Percentiles rank a stretch among this genome's conserved stretches.
These are phyloP conservation scores for Brachionichthys hirsutus DNA, from an alignment of 2,113 vertebrate genomes.

Conservation along the genomic window DNA sequence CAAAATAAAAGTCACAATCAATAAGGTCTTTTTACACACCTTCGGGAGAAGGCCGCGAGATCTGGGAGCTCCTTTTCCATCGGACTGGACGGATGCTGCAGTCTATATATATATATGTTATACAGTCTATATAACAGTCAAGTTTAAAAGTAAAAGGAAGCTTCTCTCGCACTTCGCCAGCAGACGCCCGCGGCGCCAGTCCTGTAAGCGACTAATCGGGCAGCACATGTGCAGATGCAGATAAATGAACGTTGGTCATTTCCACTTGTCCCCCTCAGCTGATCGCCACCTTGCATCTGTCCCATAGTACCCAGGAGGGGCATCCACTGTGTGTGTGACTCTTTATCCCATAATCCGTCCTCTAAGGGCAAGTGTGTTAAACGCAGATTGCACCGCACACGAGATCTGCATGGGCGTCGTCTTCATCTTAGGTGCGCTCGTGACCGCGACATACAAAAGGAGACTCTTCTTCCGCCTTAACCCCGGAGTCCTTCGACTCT, in stretches of 20 bases:
- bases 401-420: slow-evolving; percentile 76
- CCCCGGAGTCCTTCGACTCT: slow-evolving; percentile 17
- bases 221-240: slow-evolving; percentile 66
- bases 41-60: too few species aligned
- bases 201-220: slow-evolving; percentile 59
- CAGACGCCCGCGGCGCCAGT: slow-evolving; percentile 25
- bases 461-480: slow-evolving; percentile 21
- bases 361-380: slow-evolving; percentile 68
- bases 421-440: slow-evolving; percentile 15
- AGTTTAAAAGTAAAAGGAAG: slow-evolving; percentile 20
- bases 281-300: slow-evolving; percentile 47
- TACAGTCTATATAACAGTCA: not conserved
- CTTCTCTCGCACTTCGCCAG: slow-evolving; percentile 8
- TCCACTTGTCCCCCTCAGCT: slow-evolving; percentile 27
- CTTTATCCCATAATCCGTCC: slow-evolving; percentile 69
- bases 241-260: slow-evolving; percentile 50
- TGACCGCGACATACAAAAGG: too few species aligned
- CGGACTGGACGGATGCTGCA: too few species aligned
- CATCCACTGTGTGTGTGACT: slow-evolving; percentile 17
- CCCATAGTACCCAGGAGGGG: slow-evolving; percentile 36
- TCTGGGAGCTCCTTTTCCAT: too few species aligned
- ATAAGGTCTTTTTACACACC: too few species aligned
- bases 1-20: not conserved
- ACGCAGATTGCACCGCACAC: slow-evolving; percentile 71
- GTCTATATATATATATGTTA: too few species aligned